Conservation (phyloP, 2,888 invertebrate species). For the Listrodromus nycthemerus region DNA sequence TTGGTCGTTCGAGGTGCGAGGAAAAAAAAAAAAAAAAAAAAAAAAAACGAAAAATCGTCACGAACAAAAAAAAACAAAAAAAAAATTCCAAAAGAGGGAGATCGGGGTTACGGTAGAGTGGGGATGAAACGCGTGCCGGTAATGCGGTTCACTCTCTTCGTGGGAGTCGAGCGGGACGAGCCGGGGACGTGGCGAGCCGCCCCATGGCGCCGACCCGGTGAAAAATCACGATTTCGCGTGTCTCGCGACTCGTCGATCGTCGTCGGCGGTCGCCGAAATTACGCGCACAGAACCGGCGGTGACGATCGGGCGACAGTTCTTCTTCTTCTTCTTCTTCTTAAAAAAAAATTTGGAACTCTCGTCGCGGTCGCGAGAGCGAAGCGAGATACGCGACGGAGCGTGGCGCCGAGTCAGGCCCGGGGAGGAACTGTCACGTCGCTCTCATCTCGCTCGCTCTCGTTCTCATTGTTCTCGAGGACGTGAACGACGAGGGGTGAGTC, state of each 20-base stretch:
- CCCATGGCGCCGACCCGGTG: constrained; percentile 1
- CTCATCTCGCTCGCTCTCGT: constrained; percentile 8
- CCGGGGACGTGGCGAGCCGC: not conserved
- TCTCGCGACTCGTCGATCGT: not conserved
- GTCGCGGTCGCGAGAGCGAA: not conserved
- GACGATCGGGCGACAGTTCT: too few species aligned
- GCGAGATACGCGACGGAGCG: not conserved
- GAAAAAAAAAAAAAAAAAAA: not conserved
- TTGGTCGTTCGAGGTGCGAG: not conserved
- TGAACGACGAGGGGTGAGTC: not conserved
- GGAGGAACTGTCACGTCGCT: constrained; percentile 3
- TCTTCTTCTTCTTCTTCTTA: too few species aligned
- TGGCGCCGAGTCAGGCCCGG: not conserved
- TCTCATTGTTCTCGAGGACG: constrained; percentile 5
- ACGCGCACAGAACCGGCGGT: not conserved
- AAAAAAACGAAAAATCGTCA: constrained; percentile 19
- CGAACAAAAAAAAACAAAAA: not conserved
- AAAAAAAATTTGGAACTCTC: too few species aligned
- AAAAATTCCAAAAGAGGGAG: constrained; percentile 7
- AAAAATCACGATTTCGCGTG: constrained; percentile 1
- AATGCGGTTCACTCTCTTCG: constrained; percentile 6
- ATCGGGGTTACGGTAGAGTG: constrained; percentile 27
- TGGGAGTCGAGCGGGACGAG: not conserved
- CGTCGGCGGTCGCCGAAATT: too few species aligned
- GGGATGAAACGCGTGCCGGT: constrained; percentile 20